Evolutionary conservation across 35 echinoderm and acorn worm species (phyloP), one percentile per base, ranked within the genome.

Genomic region (Holothuria glaberrima): DNA sequence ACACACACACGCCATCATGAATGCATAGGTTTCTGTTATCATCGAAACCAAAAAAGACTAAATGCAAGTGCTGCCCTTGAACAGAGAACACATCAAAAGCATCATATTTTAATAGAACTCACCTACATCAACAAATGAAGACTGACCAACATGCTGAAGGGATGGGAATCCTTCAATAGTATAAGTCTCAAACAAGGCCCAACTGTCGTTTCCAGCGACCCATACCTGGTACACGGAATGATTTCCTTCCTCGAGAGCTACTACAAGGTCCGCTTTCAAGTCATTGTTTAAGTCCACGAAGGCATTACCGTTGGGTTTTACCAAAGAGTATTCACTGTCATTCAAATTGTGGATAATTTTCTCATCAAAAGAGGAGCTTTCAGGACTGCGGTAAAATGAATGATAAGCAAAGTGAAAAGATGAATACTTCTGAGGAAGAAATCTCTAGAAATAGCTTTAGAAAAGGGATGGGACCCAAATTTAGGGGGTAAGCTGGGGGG

Each of bases 91-190:
- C 2, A 83, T 81, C n/a, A 18, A 17, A 68, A 33, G 7, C n/a
- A 59, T 12, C 21, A 28, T 30, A 85, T 61, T 29, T 1, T 20
- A 22, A 12, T 16, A 18, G 29, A 34, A 78, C 95, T 91, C 91
- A 97, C 95, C 86, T 29, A 97, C 89, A 87, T 97, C 95, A 63
- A 86, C 92, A 91, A 93, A 97, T 20, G 91, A 32, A 3, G 95
- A 97, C 38, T 88, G 68, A 76, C 95, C 95, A 22, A 97, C 57
- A 45, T 91, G 81, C n/a, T n/a, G 30, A 3, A 32, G 24, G 66
- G 25, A 62, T 35, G 5, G 63, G 41, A 58, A 13, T 25, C 27
- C 12, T 69, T 54, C 19, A 6, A 26, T 27, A 54, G 10, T 54
- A 48, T 67, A 58, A 18, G 38, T 9, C 21, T 83, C 85, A 33